Conservation (phyloP, 2,113 vertebrate genomes). For the Myiozetetes cayanensis region DNA sequence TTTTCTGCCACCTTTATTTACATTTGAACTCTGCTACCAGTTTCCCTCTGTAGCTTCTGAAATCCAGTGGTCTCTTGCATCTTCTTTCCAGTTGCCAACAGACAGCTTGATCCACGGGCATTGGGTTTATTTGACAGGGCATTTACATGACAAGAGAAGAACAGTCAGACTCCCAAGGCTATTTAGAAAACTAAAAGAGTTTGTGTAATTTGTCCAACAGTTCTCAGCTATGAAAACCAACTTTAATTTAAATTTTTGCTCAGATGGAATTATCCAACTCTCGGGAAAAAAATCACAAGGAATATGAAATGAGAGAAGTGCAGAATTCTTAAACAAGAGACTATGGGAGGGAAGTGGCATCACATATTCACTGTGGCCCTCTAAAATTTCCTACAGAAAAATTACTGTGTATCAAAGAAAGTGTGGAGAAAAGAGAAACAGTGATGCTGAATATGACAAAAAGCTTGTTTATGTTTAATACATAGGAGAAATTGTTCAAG, state of each 20-base stretch:
- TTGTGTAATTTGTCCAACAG: not conserved
- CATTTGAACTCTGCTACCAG: conserved; percentile 8
- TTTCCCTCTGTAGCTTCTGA: conserved; percentile 2
- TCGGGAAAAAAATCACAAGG: not conserved
- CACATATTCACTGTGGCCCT: not conserved
- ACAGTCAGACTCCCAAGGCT: not conserved
- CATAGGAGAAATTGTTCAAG: conserved; percentile 52
- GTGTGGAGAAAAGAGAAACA: not conserved
- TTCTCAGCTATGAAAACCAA: not conserved
- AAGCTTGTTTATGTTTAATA: conserved; percentile 56
- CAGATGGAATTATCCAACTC: not conserved
- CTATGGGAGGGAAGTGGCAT: not conserved
- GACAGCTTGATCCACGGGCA: not conserved
- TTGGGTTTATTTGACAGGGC: not conserved
- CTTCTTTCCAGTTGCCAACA: not conserved
- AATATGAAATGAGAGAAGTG: not conserved
- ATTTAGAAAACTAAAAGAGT: not conserved
- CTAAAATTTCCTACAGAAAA: not conserved
- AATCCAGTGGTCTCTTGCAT: conserved; percentile 1
- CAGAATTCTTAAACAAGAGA: not conserved
- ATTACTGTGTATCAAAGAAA: not conserved
- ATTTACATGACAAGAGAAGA: not conserved
- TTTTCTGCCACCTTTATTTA: conserved; percentile 1
- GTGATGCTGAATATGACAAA: conserved; percentile 42
- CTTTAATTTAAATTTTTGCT: not conserved